Evolutionary conservation across 92 coral and sea anemone genomes (phyloP).

Genomic region (Epizoanthus fatuus): DNA sequence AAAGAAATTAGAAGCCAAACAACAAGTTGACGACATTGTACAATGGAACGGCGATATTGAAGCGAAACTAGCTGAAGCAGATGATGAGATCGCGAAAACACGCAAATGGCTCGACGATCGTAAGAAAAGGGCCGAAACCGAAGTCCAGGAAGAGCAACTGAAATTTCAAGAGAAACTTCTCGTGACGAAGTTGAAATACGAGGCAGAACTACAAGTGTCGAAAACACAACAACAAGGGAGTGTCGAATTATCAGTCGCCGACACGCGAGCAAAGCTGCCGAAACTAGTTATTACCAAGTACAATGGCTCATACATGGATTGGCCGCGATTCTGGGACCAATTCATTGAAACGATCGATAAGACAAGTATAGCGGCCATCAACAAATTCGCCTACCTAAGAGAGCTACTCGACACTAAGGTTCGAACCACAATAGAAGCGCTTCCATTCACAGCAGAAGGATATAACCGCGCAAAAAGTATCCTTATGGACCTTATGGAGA

Average conservation of each 20-base stretch:
- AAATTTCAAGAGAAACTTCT: slow-evolving; percentile 27
- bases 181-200: slow-evolving; percentile 23
- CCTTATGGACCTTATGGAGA: slow-evolving; percentile 21
- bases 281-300: slow-evolving; percentile 46
- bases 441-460: slow-evolving; percentile 45
- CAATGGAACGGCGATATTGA: slow-evolving; percentile 42
- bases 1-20: slow-evolving; percentile 40
- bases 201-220: neutral
- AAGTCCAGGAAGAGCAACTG: slow-evolving; percentile 12
- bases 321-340: slow-evolving; percentile 55
- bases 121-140: neutral
- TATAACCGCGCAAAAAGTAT: slow-evolving; percentile 49
- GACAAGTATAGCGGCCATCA: slow-evolving; percentile 22
- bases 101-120: neutral
- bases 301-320: slow-evolving; percentile 34
- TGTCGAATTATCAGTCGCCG: neutral
- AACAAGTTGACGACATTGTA: neutral
- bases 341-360: slow-evolving; percentile 44
- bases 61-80: slow-evolving; percentile 16
- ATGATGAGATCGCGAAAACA: slow-evolving; percentile 25
- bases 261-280: slow-evolving; percentile 50
- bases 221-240: neutral
- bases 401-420: slow-evolving; percentile 33
- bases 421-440: slow-evolving; percentile 14
- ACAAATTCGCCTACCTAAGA: slow-evolving; percentile 41